Conservation (phyloP, 2,888 invertebrate species). For the Eurytoma adleriae region DNA sequence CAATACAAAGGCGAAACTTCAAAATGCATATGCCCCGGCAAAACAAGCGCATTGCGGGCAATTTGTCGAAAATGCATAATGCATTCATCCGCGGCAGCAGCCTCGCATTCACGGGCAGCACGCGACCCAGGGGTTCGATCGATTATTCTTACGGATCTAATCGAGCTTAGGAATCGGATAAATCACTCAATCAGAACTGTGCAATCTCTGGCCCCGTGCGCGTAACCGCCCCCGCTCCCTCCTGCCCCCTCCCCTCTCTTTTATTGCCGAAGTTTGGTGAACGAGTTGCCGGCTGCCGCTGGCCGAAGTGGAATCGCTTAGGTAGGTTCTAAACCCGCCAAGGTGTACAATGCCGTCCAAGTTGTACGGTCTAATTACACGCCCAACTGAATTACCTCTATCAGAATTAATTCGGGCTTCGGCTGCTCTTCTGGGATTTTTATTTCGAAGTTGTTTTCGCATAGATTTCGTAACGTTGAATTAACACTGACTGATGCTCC, state of each 20-base stretch:
- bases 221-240: not conserved
- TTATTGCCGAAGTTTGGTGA: conserved; percentile 33
- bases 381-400: conserved; percentile 5
- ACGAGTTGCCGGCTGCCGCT: conserved; percentile 19
- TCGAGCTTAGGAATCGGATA: conserved; percentile 29
- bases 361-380: conserved; percentile 30
- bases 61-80: too few relatives aligned
- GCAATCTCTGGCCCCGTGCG: conserved; percentile 15
- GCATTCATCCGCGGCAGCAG: too few relatives aligned
- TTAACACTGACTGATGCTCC: not conserved
- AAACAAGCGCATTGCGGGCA: not conserved
- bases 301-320: conserved; percentile 34
- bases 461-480: not conserved
- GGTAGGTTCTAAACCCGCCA: conserved; percentile 7
- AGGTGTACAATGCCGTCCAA: conserved; percentile 6
- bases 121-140: too few relatives aligned
- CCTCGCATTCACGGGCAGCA: too few relatives aligned
- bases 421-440: not conserved
- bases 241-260: conserved; percentile 10
- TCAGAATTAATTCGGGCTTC: conserved; percentile 21
- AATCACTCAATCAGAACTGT: conserved; percentile 45
- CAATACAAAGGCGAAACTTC: conserved; percentile 3
- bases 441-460: not conserved
- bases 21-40: conserved; percentile 8
- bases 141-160: not conserved